Evolutionary conservation across 1,140 invertebrate species (phyloP), one percentile per base, ranked within the genome.

Genomic region (Bombus huntii): DNA sequence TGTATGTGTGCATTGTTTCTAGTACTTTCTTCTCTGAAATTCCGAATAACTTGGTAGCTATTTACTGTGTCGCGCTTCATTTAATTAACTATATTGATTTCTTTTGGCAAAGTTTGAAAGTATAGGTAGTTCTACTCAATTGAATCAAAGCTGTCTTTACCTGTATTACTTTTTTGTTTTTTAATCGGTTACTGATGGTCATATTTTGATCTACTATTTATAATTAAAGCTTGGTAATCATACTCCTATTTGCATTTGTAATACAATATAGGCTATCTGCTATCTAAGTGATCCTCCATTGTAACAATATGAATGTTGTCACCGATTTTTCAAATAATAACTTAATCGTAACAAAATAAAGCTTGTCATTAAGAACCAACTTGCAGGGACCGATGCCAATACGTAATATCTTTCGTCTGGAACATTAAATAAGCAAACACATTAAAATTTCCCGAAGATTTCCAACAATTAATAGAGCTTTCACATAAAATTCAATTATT

Each of bases 391-490:
- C 12, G 97, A 97, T 22, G 97, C 96, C 75, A 98, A 94, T 73
- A 98, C 94, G 68, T 96, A 95, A 94, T 97, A 97, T 92, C 97
- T 95, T 93, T 97, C 97, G 92, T 97, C 97, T 97, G 96, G 80
- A 96, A 97, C 93, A 74, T 62, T 76, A 18, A 31, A 57, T n/a
- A 82, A 39, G 18, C 53, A 68, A 15, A 34, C 42, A 3, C 3
- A 1, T 76, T 59, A 76, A 28, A 57, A 37, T 28, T 15, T 57
- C 8, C 34, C 37, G 10, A 9, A 22, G 18, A 53, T 53, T 22
- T 6, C 5, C 47, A 53, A 18, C 47, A 53, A 53, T 53, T 62
- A n/a, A 62, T n/a, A n/a, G 3, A n/a, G 28, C 59, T n/a, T 62
- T 62, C 28, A 28, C 5, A n/a, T 62, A 62, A 62, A 62, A 62